phyloP scores from a whole-genome alignment of 2,888 invertebrate species.

The Oegoconia quadripuncta region DNA sequence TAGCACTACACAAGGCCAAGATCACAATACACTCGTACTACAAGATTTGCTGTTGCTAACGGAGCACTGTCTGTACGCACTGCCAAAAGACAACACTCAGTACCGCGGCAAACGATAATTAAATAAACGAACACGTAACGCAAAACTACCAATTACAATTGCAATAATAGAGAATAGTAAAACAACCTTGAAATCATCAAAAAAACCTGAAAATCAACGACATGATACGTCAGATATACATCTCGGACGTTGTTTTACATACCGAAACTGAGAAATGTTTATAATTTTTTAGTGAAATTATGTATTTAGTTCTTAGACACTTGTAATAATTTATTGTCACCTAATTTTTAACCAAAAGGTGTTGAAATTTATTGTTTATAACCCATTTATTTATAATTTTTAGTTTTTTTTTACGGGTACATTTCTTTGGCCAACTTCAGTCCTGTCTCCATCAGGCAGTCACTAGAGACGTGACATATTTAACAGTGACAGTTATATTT shows the following conservation, averaged over 20 bases:
- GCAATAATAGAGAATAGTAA: conserved; percentile 44
- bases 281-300: conserved; percentile 27
- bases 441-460: no score
- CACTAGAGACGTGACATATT: no score
- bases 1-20: conserved; percentile 55
- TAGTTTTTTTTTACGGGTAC: no score
- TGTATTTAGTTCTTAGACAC: conserved; percentile 26
- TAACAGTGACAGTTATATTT: no score
- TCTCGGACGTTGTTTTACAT: conserved; percentile 38
- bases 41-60: conserved; percentile 13
- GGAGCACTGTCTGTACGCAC: conserved; percentile 17
- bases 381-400: conserved; percentile 25
- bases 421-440: no score
- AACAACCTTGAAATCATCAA: conserved; percentile 65
- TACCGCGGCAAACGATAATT: conserved; percentile 53
- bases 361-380: conserved; percentile 16
- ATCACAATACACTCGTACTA: conserved; percentile 40
- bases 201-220: conserved; percentile 43
- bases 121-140: conserved; percentile 55
- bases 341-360: conserved; percentile 9
- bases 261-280: conserved; percentile 32
- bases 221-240: conserved; percentile 32
- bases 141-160: conserved; percentile 47
- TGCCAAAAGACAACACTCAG: conserved; percentile 42
- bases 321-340: conserved; percentile 17